Conservation (phyloP, 2,797 vertebrate species). For the Pseudocheirus occidentalis region DNA sequence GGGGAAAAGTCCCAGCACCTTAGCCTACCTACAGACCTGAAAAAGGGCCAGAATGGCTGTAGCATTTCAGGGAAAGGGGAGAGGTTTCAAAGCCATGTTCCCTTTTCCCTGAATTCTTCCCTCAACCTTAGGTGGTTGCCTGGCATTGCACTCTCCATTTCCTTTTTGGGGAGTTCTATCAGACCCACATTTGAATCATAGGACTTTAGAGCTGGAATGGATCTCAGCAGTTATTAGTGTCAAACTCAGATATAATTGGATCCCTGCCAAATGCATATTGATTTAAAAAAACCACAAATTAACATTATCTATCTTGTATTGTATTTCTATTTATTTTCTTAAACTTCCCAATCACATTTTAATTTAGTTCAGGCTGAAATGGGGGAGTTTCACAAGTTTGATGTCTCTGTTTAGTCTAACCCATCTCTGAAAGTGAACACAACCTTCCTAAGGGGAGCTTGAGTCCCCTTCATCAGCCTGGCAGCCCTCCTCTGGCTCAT, state of each 20-base stretch:
- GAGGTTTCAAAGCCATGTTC: background rate
- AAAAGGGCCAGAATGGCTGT: background rate
- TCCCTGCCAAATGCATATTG: background rate
- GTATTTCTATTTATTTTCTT: background rate
- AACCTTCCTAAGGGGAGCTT: background rate
- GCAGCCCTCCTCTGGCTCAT: background rate
- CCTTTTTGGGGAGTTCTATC: background rate
- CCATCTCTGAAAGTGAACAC: background rate
- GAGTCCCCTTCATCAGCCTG: background rate
- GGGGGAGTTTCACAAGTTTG: background rate
- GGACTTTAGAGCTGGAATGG: background rate
- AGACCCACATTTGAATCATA: background rate
- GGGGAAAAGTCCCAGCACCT: background rate
- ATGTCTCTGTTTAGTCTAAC: background rate
- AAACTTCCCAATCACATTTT: background rate
- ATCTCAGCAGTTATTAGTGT: background rate
- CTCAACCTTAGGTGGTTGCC: background rate
- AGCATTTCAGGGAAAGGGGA: constrained; percentile 9
- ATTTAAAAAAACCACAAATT: background rate
- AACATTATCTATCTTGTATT: background rate
- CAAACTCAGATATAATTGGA: background rate
- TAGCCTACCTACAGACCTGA: background rate
- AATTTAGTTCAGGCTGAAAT: background rate
- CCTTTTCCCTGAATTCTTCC: background rate
- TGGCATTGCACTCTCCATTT: background rate